A percentile compares a stretch with the other conserved stretches of the same genome.
Conservation (phyloP, 2,113 vertebrate genomes). For the Xiphias gladius region DNA sequence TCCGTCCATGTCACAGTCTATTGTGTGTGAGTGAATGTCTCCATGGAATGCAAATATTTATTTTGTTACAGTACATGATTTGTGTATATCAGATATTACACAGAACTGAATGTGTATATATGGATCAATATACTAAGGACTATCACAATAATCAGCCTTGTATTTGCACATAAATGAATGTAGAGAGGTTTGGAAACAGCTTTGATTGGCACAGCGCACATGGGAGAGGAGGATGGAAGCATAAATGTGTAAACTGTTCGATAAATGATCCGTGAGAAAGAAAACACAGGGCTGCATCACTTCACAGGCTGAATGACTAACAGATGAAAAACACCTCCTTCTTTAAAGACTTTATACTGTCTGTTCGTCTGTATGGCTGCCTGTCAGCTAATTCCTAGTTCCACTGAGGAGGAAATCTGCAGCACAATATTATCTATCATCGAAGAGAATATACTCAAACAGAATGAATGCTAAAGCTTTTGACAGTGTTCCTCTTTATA, state of each 20-base stretch:
- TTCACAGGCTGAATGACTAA: slow-evolving; percentile 53
- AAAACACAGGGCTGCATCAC: slow-evolving; percentile 61
- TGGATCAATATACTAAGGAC: slow-evolving; percentile 71
- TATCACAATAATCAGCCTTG: slow-evolving; percentile 73
- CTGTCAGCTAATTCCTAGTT: slow-evolving; percentile 36
- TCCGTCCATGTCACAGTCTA: slow-evolving; percentile 48
- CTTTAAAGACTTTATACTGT: slow-evolving; percentile 47
- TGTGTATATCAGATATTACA: slow-evolving; percentile 64
- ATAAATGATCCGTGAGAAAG: slow-evolving; percentile 26
- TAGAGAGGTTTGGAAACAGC: slow-evolving; percentile 59
- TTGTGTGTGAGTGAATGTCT: slow-evolving; percentile 61
- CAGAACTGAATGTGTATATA: slow-evolving; percentile 73
- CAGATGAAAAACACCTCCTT: slow-evolving; percentile 58
- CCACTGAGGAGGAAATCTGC: slow-evolving; percentile 50
- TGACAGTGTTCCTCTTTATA: slow-evolving; percentile 64
- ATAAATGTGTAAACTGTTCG: slow-evolving; percentile 52
- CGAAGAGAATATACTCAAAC: slow-evolving; percentile 59
- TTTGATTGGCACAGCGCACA: slow-evolving; percentile 41
- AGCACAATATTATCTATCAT: slow-evolving; percentile 66
- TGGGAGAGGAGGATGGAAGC: slow-evolving; percentile 45
- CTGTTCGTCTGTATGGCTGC: slow-evolving; percentile 7
- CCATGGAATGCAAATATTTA: slow-evolving; percentile 78
- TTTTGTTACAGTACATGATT: slow-evolving; percentile 68
- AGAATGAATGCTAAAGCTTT: slow-evolving; percentile 69
- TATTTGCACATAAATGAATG: slow-evolving; percentile 77